phyloP scores from a whole-genome alignment of 2,797 vertebrate species.

The Gorsachius magnificus region DNA sequence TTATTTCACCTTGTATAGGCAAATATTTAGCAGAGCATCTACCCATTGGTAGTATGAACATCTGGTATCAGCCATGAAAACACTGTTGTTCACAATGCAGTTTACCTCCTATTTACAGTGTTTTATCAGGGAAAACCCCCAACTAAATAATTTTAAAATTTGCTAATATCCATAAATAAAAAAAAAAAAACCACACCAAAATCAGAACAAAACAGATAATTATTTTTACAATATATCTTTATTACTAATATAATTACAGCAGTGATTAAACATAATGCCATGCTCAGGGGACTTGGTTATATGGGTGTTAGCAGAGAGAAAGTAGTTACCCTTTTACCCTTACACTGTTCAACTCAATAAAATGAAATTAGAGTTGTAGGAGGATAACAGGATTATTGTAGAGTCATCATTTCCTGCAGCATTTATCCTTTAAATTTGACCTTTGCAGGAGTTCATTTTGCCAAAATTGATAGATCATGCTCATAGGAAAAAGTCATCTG shows the following conservation, averaged over 20 bases:
- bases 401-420: conserved; percentile 63
- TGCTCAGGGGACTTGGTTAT: neutral
- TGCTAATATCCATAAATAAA: neutral
- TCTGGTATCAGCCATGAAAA: neutral
- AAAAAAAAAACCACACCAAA: neutral
- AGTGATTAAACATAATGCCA: neutral
- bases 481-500: conserved; percentile 18
- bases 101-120: neutral
- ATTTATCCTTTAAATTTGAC: conserved; percentile 63
- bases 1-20: neutral
- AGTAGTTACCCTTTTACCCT: conserved; percentile 65
- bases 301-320: conserved; percentile 16
- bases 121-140: neutral
- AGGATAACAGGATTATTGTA: conserved; percentile 67
- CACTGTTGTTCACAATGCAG: neutral
- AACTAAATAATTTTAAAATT: neutral
- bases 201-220: neutral
- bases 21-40: neutral
- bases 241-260: conserved; percentile 27
- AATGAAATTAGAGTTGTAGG: conserved; percentile 69
- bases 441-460: conserved; percentile 70
- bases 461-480: conserved; percentile 54
- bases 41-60: neutral
- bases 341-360: conserved; percentile 58
- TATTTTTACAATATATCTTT: conserved; percentile 4